phyloP scores from a whole-genome alignment of 2,113 vertebrate genomes.

The Archocentrus centrarchus region DNA sequence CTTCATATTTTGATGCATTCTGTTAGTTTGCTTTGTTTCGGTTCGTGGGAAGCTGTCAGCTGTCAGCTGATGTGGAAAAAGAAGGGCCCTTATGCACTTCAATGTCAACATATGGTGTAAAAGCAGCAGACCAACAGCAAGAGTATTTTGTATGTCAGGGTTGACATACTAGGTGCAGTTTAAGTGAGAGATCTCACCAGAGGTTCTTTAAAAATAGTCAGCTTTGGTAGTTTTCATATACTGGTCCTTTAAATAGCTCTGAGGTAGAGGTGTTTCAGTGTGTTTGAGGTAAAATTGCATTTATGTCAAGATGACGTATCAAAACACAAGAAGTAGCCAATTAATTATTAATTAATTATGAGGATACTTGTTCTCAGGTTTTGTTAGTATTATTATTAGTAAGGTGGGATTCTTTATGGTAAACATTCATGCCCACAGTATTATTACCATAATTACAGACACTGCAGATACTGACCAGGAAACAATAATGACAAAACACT shows the following conservation, averaged over 20 bases:
- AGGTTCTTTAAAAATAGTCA: background rate
- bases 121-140: conserved; percentile 12
- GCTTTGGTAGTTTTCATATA: background rate
- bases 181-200: conserved; percentile 6
- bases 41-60: background rate
- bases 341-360: background rate
- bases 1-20: background rate
- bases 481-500: background rate
- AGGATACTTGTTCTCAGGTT: too few species aligned
- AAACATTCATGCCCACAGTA: too few species aligned
- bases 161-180: background rate
- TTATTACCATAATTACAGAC: background rate
- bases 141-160: conserved; percentile 8
- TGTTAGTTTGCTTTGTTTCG: background rate
- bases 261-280: background rate
- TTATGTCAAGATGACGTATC: too few species aligned
- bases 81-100: background rate
- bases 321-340: background rate
- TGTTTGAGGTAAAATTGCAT: too few species aligned
- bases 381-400: too few species aligned
- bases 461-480: too few species aligned
- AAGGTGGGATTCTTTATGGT: too few species aligned
- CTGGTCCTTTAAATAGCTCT: background rate
- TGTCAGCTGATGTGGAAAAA: background rate
- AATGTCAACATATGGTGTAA: background rate